Evolutionary conservation across 1,140 invertebrate species (phyloP), one percentile per base, ranked within the genome.

Genomic region (Drosophila triauraria): DNA sequence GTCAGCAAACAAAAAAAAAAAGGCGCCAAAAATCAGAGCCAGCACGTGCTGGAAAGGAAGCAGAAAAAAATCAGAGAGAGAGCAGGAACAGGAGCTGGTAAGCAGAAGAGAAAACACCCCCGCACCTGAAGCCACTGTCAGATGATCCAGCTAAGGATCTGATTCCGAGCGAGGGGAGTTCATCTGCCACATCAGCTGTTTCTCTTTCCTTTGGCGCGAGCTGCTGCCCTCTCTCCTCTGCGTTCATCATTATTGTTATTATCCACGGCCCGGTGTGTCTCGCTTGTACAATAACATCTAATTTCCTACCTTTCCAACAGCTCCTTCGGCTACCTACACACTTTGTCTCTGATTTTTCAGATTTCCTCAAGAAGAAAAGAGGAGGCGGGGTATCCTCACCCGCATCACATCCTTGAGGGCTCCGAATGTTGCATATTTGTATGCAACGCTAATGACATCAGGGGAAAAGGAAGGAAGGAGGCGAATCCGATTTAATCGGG

Each of bases 251-350:
- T 74, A 81, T 85, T 85, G 70, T 88, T 91, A 90, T 90, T 90
- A 85, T 90, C 85, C 71, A 88, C 85, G 85, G 85, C 85, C 85
- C 86, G 85, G 85, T 90, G 85, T 90, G 82, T 82, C 67, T n/a
- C 13, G 53, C 75, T 85, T 90, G 90, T 80, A 90, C 86, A 90
- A 90, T 90, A 90, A 90, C 85, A 85, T 90, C 75, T 84, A 90
- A 90, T 90, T 90, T 90, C 78, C 81, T 91, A 91, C 80, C 83
- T 75, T 30, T 59, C 53, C 6, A 38, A 3, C 38, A 35, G 47
- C 59, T 62, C 60, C 60, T 7, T 54, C 23, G 40, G 69, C 80
- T 76, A 76, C 74, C 74, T 76, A 75, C 68, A 79, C 56, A 50
- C 68, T 72, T 79, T 78, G 69, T 50, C 80, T 63, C 51, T 75